Conservation (phyloP, 2,888 invertebrate genomes). For the Harpalus rubripes region DNA sequence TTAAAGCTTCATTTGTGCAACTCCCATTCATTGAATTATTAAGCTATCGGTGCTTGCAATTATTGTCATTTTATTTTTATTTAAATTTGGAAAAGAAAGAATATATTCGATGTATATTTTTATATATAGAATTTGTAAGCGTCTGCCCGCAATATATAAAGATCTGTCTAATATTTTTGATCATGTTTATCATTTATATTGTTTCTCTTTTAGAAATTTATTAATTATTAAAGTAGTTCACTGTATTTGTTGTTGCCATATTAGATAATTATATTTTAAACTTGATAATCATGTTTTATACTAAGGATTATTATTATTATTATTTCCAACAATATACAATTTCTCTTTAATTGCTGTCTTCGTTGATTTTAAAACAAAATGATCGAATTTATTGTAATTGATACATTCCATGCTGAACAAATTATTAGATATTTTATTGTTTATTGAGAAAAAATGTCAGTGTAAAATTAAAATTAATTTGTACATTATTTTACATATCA, state of each 20-base stretch:
- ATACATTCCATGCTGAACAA: constrained; percentile 54
- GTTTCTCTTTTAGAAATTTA: constrained; percentile 43
- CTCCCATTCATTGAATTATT: constrained; percentile 32
- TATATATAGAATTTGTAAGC: constrained; percentile 50
- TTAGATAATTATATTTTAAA: constrained; percentile 57
- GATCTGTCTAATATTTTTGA: constrained; percentile 42
- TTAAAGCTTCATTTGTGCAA: neutral
- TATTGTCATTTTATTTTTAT: constrained; percentile 41
- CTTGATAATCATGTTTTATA: constrained; percentile 47
- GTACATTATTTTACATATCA: constrained; percentile 60
- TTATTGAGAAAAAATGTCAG: constrained; percentile 33
- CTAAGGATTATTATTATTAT: constrained; percentile 36
- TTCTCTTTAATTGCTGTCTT: constrained; percentile 26
- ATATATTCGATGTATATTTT: constrained; percentile 58
- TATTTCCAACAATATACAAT: constrained; percentile 16
- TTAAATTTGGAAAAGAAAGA: constrained; percentile 40
- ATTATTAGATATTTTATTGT: constrained; percentile 45
- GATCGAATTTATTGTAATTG: constrained; percentile 41
- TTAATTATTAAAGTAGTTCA: constrained; percentile 47
- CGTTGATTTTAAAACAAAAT: constrained; percentile 40
- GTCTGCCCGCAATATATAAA: constrained; percentile 54
- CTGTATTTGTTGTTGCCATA: constrained; percentile 62
- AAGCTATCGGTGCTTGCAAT: constrained; percentile 44
- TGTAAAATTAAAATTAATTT: constrained; percentile 57
- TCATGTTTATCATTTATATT: constrained; percentile 40